phyloP scores from a whole-genome alignment of 2,797 vertebrate genomes.

The Smutsia gigantea region DNA sequence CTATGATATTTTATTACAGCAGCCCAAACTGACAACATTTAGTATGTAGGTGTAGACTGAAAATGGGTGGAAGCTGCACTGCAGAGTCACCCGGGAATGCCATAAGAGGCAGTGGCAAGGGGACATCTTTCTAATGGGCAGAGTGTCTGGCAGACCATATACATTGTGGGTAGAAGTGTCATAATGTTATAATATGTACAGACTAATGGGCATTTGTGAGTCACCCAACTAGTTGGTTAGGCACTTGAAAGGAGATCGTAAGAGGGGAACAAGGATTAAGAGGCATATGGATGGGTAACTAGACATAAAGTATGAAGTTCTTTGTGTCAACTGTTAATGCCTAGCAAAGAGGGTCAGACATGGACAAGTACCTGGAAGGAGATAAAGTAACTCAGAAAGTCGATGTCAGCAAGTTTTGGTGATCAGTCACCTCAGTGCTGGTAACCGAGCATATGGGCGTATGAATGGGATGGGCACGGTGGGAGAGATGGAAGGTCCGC shows the following conservation, averaged over 20 bases:
- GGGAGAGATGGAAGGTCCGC: background rate
- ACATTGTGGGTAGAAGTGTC: background rate
- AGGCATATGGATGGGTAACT: background rate
- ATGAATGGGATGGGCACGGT: background rate
- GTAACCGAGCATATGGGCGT: background rate
- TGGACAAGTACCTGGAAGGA: background rate
- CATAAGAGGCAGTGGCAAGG: background rate
- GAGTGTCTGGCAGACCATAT: background rate
- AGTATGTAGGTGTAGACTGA: background rate
- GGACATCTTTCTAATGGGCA: background rate
- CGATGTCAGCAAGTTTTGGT: background rate
- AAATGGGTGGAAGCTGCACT: background rate
- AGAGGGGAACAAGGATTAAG: background rate
- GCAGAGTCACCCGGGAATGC: background rate
- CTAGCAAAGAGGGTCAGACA: background rate
- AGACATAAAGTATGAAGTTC: background rate
- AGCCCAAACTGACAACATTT: background rate
- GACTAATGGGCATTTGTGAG: background rate
- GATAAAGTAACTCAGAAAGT: background rate
- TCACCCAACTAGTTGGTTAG: background rate
- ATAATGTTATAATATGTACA: background rate
- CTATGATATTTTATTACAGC: background rate
- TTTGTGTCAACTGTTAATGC: background rate
- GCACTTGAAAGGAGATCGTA: background rate
- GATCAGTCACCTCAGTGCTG: background rate